Conservation (phyloP, 2,113 vertebrate genomes). For the Bambusicola thoracicus region DNA sequence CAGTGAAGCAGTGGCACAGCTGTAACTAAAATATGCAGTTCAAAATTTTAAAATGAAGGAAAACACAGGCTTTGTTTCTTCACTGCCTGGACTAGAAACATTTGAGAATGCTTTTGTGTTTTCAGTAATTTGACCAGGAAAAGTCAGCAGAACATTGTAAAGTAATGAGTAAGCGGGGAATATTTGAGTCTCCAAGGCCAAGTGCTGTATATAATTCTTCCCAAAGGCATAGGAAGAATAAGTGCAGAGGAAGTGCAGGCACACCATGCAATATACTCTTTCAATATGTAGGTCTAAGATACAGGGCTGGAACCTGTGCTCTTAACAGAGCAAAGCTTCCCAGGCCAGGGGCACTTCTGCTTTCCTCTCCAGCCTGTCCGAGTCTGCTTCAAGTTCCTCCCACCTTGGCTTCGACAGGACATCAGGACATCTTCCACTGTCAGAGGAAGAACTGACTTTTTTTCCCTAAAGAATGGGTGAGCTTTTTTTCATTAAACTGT, state of each 20-base stretch:
- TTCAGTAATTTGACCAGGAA: constrained; percentile 21
- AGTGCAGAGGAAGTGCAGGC: not conserved
- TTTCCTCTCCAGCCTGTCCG: not conserved
- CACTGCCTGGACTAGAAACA: not conserved
- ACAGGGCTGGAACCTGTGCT: not conserved
- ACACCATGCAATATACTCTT: not conserved
- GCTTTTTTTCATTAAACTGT: not conserved
- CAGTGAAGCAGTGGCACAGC: constrained; percentile 18
- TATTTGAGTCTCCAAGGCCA: not conserved
- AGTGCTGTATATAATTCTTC: not conserved
- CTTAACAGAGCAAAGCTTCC: not conserved
- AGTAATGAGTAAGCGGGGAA: constrained; percentile 1
- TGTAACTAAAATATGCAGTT: not conserved
- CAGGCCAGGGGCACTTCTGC: not conserved
- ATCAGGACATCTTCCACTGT: not conserved
- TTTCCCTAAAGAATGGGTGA: not conserved
- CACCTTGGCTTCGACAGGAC: not conserved
- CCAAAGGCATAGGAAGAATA: not conserved
- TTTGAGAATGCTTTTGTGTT: not conserved
- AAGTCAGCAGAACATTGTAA: not conserved
- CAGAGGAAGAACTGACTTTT: not conserved
- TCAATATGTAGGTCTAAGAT: not conserved
- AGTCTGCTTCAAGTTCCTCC: not conserved
- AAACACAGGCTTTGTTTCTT: not conserved
- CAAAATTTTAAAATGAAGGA: not conserved